Evolutionary conservation across 2,888 invertebrate genomes (phyloP), one percentile per base, ranked within the genome.

Genomic region (Tribolium freemani): DNA sequence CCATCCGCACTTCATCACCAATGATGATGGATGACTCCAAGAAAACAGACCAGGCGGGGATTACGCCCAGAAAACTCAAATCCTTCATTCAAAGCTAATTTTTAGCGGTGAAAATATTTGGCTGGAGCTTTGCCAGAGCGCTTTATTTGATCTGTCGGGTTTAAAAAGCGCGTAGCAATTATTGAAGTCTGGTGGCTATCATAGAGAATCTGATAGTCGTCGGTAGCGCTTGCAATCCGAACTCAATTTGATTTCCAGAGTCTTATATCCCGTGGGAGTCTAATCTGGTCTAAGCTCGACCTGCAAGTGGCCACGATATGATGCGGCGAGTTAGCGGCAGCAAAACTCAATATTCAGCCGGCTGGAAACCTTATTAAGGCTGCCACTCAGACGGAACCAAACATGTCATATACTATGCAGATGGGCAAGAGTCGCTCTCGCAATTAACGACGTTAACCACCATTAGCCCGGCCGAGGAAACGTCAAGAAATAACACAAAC

Each of bases 331-430:
- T 78, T 77, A 78, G 76, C 76, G 80, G 80, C 76, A 81, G 83
- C 84, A 84, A 85, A 87, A 86, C 86, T 86, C 87, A 85, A 87
- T 87, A 86, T 86, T 86, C 86, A 86, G 84, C 87, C 85, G 84
- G 82, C 85, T 82, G 87, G 86, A 87, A 87, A 87, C 84, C 86
- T 87, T 87, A 87, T 87, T 87, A 87, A 87, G 85, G 84, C 80
- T 83, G 83, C 84, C 85, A 83, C 83, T 85, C 84, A 84, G 84
- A 85, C 83, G 85, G 82, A 84, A 84, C 85, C 79, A 79, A 82
- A 83, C 80, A 81, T 81, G 81, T 81, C 83, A 81, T 81, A 81
- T 82, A 77, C 79, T 83, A 83, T 83, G 84, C 81, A 84, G 82
- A 84, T 83, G 81, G 80, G 77, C 72, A 76, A 77, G 79, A 78